Percentiles rank a stretch among this genome's conserved stretches.
These are phyloP conservation scores for Stomorhina lunata DNA, from an alignment of 2,888 invertebrate species.

Conservation along the genomic window DNA sequence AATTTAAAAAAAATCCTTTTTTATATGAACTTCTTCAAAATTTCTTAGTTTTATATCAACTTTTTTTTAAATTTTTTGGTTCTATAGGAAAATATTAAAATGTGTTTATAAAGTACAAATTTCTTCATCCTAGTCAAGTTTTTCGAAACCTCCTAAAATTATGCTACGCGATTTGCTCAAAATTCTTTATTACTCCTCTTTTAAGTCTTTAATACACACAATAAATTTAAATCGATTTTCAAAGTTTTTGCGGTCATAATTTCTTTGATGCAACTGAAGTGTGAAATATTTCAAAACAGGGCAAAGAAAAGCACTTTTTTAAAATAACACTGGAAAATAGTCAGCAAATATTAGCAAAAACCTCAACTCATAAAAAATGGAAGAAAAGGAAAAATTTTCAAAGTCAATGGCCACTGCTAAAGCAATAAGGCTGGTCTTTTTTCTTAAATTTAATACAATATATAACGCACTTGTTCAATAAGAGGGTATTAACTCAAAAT, in stretches of 20 bases:
- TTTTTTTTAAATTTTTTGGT: too few species aligned
- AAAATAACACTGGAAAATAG: not conserved
- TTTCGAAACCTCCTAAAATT: not conserved
- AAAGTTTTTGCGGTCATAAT: not conserved
- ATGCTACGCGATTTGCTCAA: not conserved
- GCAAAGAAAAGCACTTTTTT: not conserved
- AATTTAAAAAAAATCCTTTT: too few species aligned
- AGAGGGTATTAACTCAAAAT: too few species aligned
- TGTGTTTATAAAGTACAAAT: too few species aligned
- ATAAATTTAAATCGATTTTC: not conserved
- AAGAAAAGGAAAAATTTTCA: not conserved
- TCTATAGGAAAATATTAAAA: too few species aligned
- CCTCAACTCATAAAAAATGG: not conserved
- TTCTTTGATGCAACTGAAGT: not conserved
- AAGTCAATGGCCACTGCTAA: constrained; percentile 19
- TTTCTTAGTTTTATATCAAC: too few species aligned
- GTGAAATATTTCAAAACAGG: not conserved
- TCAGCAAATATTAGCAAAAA: not conserved
- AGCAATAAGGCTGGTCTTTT: not conserved
- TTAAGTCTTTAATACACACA: not conserved
- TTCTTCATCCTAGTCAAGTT: not conserved
- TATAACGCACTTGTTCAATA: not conserved
- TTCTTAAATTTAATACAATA: not conserved
- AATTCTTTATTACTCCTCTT: not conserved
- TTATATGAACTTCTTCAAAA: too few species aligned